These are phyloP conservation scores for Crepidodera aurea DNA, from an alignment of 2,888 invertebrate genomes.

Conservation along the genomic window DNA sequence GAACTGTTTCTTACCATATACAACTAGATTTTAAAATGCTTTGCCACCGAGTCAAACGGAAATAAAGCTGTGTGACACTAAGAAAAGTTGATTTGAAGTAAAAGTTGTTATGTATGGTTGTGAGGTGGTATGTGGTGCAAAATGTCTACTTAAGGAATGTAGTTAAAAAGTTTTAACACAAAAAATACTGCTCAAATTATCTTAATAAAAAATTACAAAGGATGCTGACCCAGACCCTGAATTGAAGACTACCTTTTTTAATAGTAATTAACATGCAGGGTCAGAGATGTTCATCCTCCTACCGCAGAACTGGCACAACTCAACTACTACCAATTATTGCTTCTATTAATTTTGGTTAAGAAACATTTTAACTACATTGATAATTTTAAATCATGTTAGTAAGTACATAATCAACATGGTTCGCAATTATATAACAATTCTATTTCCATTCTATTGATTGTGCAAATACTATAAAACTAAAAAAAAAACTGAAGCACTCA, in stretches of 20 bases:
- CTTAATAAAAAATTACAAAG: too few relatives aligned
- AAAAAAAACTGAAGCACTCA: neutral
- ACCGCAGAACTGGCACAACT: too few relatives aligned
- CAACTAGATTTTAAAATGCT: neutral
- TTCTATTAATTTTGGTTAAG: too few relatives aligned
- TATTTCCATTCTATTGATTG: neutral
- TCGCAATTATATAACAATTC: too few relatives aligned
- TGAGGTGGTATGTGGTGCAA: slow-evolving; percentile 35
- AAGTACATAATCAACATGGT: slow-evolving; percentile 6
- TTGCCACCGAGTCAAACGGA: neutral
- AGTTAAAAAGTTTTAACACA: too few relatives aligned
- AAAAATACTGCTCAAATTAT: too few relatives aligned
- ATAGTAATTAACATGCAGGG: too few relatives aligned
- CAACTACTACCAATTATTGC: too few relatives aligned
- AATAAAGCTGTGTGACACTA: slow-evolving; percentile 2
- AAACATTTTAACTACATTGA: neutral
- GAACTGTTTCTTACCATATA: neutral
- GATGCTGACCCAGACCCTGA: too few relatives aligned
- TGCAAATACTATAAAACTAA: neutral
- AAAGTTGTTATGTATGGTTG: slow-evolving; percentile 8
- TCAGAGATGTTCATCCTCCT: too few relatives aligned
- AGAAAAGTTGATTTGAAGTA: slow-evolving; percentile 9
- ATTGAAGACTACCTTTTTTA: too few relatives aligned
- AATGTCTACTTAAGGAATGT: slow-evolving; percentile 18
- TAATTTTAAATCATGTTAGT: neutral